Base-by-base conservation (phyloP, 2,113 vertebrate species). In the Grus americana region DNA sequence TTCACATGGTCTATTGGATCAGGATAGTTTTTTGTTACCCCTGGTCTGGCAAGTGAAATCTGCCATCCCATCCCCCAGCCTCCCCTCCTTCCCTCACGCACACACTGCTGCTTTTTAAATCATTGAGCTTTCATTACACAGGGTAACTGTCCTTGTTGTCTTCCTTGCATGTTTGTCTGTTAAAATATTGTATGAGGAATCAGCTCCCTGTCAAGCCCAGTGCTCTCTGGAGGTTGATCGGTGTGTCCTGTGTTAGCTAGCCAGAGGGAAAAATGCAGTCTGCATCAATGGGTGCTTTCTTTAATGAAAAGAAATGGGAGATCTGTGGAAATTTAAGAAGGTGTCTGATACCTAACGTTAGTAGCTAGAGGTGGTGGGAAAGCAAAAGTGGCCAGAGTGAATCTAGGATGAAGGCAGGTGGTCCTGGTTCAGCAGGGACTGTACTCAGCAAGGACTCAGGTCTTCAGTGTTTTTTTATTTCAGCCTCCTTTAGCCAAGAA, bases 61-160 rank as follows among this genome's bases (percentile, higher is more conserved):
- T 90, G 46, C 73, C 15, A 26, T 73, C 72, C 72, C 86, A 67
- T 62, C 58, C 92, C 78, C 84, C 87, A 85, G 52, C 20, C n/a
- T 95, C 52, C 38, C 10, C 88, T 68, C 34, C 66, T 63, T 91
- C 14, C 46, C 44, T 85, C 72, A 30, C 1, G 2, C 27, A 62
- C 24, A 89, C 36, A 18, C 49, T 78, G 63, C 76, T 91, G 84
- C 67, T 93, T 96, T 97, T 96, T 92, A 96, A 96, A 97, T 97
- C 91, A 96, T 5, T 7, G 61, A 58, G 73, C 44, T 86, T 80
- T 93, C 70, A 55, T 92, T 91, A 81, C 36, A 61, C 42, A 34
- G 54, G 20, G 42, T 58, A 83, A 34, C 80, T 73, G 72, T 71
- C 72, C 54, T 78, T 80, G 86, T 65, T 68, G 65, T 57, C 71